Evolutionary conservation across 1,140 invertebrate genomes (phyloP).

Genomic region (Tyrophagus putrescentiae): DNA sequence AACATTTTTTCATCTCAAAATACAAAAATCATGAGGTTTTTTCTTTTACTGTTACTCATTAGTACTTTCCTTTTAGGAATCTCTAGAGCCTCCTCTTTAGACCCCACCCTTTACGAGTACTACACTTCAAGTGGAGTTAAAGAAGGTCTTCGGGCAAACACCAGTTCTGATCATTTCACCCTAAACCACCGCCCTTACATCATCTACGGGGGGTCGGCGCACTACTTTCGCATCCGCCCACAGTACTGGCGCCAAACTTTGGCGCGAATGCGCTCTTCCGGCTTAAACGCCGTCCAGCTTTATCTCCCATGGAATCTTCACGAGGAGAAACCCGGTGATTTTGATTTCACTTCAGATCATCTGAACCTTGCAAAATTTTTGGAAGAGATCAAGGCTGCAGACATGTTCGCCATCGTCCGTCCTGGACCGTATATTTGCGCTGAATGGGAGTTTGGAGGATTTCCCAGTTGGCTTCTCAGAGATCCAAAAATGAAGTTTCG

Average conservation of each 20-base stretch:
- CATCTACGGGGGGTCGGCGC: conserved; percentile 40
- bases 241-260: conserved; percentile 39
- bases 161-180: conserved; percentile 34
- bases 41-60: no score
- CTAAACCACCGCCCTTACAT: conserved; percentile 39
- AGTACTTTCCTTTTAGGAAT: no score
- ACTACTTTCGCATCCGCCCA: conserved; percentile 38
- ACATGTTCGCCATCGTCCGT: conserved; percentile 36
- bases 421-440: conserved; percentile 40
- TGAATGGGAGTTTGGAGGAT: conserved; percentile 39
- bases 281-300: conserved; percentile 40
- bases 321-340: conserved; percentile 30
- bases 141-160: conserved; percentile 10
- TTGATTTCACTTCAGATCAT: conserved; percentile 14
- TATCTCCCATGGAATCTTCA: conserved; percentile 40
- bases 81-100: no score
- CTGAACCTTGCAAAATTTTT: conserved; percentile 35
- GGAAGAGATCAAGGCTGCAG: conserved; percentile 33
- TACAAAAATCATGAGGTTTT: no score
- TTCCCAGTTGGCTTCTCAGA: conserved; percentile 33
- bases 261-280: conserved; percentile 35
- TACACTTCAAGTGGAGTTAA: conserved; percentile 10
- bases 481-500: conserved; percentile 24
- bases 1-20: no score
- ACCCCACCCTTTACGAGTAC: conserved; percentile 12